Evolutionary conservation across 2,113 vertebrate genomes (phyloP), one percentile per base, ranked within the genome.

Genomic region (Otolemur garnettii): DNA sequence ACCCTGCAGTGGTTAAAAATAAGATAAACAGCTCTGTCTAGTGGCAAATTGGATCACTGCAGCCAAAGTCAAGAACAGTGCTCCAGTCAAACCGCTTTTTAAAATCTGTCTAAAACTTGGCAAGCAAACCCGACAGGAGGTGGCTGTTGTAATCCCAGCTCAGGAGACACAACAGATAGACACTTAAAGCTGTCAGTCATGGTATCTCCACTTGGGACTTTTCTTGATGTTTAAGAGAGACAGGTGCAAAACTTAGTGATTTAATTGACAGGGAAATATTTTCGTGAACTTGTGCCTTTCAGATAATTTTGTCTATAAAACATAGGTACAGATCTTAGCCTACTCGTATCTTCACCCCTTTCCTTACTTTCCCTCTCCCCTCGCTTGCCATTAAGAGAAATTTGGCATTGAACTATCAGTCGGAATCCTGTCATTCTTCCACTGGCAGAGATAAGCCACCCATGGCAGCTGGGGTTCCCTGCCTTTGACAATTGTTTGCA

Each of bases 11-110:
- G 57, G 72, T 92, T 96, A 97, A 97, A 98, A 98, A 91, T 90
- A 95, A 96, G 98, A 98, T 85, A 96, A 98, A 98, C 75, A 98
- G 98, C 98, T 98, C 98, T 75, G 86, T 98, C 98, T 98, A 98
- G 98, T 98, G 98, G 98, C 96, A 89, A 45, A 91, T 94, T 85
- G 87, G 87, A 81, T 98, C 96, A 98, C 9, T 98, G 60, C 98
- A 98, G 60, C 78, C 91, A 91, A 93, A 95, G 64, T 87, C 69
- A 59, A 81, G 69, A 35, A 59, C 0, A 78, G 80, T 64, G 94
- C 86, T 93, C 75, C 74, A 55, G 86, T 97, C 90, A 92, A 97
- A 57, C 5, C 13, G 35, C 69, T 75, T 57, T 87, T 38, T 24
- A 75, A 90, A 81, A 55, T 82, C 28, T 87, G n/a, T 53, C 55